These are phyloP conservation scores for Orthosia gracilis DNA, from an alignment of 2,888 invertebrate species.

Conservation along the genomic window DNA sequence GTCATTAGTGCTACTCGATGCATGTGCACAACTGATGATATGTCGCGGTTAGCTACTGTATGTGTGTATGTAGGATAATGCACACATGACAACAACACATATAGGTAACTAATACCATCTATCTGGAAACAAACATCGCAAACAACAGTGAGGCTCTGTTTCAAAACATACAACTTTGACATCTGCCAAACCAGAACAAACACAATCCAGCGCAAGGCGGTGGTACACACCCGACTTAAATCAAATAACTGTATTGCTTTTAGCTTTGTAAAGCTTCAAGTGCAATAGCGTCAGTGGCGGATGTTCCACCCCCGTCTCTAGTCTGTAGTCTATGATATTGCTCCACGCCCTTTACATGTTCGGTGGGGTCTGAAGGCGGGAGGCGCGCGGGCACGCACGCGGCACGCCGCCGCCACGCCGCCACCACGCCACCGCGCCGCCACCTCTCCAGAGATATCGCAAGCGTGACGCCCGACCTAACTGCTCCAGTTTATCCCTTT, in stretches of 20 bases:
- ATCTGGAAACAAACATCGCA: slow-evolving; percentile 85
- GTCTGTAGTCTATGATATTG: slow-evolving; percentile 91
- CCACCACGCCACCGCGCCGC: slow-evolving; percentile 65
- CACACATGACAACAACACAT: slow-evolving; percentile 51
- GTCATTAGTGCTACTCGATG: slow-evolving; percentile 57
- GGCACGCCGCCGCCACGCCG: slow-evolving; percentile 67
- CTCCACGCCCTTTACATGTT: slow-evolving; percentile 91
- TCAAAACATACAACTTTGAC: slow-evolving; percentile 91
- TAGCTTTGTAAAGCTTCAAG: slow-evolving; percentile 91
- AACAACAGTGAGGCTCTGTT: slow-evolving; percentile 86
- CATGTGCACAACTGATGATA: slow-evolving; percentile 49
- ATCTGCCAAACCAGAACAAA: slow-evolving; percentile 91
- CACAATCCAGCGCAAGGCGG: slow-evolving; percentile 89
- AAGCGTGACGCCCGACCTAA: slow-evolving; percentile 87
- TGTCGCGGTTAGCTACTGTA: slow-evolving; percentile 25
- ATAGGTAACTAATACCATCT: slow-evolving; percentile 81
- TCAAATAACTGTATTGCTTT: slow-evolving; percentile 91
- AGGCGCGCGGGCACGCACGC: slow-evolving; percentile 79
- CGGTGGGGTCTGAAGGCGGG: slow-evolving; percentile 81
- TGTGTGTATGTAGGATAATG: slow-evolving; percentile 29
- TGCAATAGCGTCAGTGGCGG: slow-evolving; percentile 90
- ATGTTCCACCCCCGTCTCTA: slow-evolving; percentile 88
- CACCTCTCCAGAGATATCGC: slow-evolving; percentile 82
- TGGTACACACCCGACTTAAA: slow-evolving; percentile 90
- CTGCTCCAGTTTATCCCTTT: slow-evolving; percentile 90